Base-by-base conservation (phyloP, 1,140 invertebrate species). In the Drosophila seguyi region DNA sequence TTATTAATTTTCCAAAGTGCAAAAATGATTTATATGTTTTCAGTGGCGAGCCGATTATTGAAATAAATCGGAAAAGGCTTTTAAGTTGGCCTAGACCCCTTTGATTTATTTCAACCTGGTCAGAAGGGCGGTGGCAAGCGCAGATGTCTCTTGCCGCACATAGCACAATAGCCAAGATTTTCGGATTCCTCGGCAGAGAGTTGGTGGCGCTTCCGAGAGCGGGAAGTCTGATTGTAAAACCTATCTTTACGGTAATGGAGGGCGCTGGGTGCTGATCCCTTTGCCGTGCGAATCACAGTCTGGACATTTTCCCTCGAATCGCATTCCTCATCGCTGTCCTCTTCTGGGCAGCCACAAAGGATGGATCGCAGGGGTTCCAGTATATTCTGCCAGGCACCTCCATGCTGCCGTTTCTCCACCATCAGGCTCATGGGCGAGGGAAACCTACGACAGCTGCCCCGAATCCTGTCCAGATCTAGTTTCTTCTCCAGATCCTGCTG, bases 371-470 rank as follows among this genome's bases (percentile, higher is more conserved):
- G 5, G 4, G 69, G 68, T 25, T 59, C 53, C 0, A 79, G 25
- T 0, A 16, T n/a, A 6, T 20, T 11, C n/a, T 3, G 6, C 2
- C n/a, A 20, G 0, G 22, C 10, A 1, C 72, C 61, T 5, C 42
- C 61, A 1, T 4, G 13, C 14, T 56, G 13, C 22, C 81, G 72
- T 10, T 48, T 10, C 6, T 63, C 36, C 14, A 47, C 41, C 50
- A 85, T 65, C 10, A 85, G 8, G 1, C 48, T 53, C 81, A 84
- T 84, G 31, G 81, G 81, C 6, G 82, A 85, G 11, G 82, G 82
- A 55, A 75, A 85, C 1, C 81, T 50, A 6, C 16, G 18, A 11
- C 62, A 81, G 14, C 25, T 47, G 36, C 71, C 56, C 4, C 36
- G 53, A 0, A 82, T 7, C 1, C 16, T 20, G n/a, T 79, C 13